phyloP scores from a whole-genome alignment of 2,888 invertebrate genomes.

The Fragum whitleyi region DNA sequence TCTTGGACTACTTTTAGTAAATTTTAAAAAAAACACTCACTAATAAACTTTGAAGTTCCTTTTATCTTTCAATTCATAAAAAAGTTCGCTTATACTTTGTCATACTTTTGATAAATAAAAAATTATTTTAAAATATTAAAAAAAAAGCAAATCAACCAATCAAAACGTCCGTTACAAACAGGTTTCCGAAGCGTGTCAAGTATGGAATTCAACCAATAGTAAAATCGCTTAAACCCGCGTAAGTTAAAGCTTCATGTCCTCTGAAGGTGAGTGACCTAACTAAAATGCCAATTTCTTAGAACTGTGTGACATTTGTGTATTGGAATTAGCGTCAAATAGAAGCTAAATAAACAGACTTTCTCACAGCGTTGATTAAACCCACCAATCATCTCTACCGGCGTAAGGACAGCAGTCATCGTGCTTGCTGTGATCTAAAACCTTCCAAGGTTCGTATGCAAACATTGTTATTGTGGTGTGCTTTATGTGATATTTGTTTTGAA shows the following conservation, averaged over 20 bases:
- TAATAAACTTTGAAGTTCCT: background rate
- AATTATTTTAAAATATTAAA: too few species aligned
- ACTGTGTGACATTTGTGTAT: slow-evolving; percentile 9
- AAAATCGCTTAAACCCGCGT: slow-evolving; percentile 53
- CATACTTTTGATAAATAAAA: too few species aligned
- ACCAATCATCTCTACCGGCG: background rate
- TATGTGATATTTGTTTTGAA: too few species aligned
- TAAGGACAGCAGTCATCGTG: background rate
- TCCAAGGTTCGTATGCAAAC: background rate
- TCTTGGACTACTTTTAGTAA: background rate
- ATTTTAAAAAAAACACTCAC: too few species aligned
- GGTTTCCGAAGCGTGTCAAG: slow-evolving; percentile 13
- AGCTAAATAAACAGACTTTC: background rate
- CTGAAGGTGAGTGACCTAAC: slow-evolving; percentile 51
- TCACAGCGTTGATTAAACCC: background rate
- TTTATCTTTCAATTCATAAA: background rate
- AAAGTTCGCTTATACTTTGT: too few species aligned
- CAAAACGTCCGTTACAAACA: slow-evolving; percentile 25
- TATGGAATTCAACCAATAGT: slow-evolving; percentile 36
- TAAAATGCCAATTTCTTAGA: slow-evolving; percentile 24
- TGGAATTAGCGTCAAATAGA: slow-evolving; percentile 13
- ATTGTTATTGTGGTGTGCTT: background rate
- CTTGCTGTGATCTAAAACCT: background rate
- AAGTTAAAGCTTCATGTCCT: slow-evolving; percentile 48
- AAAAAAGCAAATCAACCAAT: slow-evolving; percentile 47